Conservation (phyloP, 2,888 invertebrate species). For the Mesopsocus fuscifrons region DNA sequence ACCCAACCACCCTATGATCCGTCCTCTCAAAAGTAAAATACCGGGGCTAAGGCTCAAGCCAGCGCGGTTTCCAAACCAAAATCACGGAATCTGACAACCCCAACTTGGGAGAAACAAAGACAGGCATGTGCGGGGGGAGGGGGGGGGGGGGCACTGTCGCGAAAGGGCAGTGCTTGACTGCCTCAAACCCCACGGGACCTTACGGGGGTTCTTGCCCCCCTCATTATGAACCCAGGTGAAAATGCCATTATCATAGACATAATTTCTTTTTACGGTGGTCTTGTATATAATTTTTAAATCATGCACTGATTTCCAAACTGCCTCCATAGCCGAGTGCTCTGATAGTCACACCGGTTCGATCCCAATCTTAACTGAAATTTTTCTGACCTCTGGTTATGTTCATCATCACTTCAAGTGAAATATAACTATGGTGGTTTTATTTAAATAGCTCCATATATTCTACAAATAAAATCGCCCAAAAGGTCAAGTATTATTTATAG, state of each 20-base stretch:
- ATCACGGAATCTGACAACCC: slow-evolving; percentile 4
- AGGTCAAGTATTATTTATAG: no score
- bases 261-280: background rate
- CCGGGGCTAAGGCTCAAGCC: background rate
- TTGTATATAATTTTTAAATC: background rate
- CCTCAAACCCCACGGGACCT: slow-evolving; percentile 2
- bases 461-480: no score
- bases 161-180: slow-evolving; percentile 3
- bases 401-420: no score
- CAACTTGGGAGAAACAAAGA: slow-evolving; percentile 1
- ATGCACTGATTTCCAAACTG: no score
- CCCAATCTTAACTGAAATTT: no score
- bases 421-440: no score
- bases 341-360: no score
- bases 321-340: no score
- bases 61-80: background rate
- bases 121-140: slow-evolving; percentile 1
- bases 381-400: no score
- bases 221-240: slow-evolving; percentile 5
- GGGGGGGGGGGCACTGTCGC: slow-evolving; percentile 1
- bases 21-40: no score
- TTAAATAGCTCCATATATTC: no score
- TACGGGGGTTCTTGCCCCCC: background rate
- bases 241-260: slow-evolving; percentile 3
- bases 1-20: no score